Percentiles rank a stretch among this genome's conserved stretches.
Conservation (phyloP, 2,797 vertebrate species). For the Buphagus erythrorhynchus region DNA sequence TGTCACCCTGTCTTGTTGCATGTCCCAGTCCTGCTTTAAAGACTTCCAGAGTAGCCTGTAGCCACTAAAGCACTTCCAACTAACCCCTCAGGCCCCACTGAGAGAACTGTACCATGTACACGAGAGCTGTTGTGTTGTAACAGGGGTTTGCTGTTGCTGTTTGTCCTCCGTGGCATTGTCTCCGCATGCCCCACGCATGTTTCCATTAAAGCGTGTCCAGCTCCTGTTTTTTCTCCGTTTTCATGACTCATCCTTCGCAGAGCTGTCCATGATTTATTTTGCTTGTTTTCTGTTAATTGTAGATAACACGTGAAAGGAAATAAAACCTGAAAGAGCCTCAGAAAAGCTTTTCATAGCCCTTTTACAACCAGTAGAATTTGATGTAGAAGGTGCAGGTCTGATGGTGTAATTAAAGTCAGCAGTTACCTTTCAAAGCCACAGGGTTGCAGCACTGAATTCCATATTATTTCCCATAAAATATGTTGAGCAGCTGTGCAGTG, state of each 20-base stretch:
- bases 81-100: conserved; percentile 65
- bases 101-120: conserved; percentile 13
- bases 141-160: conserved; percentile 74
- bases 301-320: conserved; percentile 74
- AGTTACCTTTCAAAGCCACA: conserved; percentile 2
- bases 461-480: neutral
- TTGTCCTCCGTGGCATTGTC: conserved; percentile 71
- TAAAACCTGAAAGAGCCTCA: conserved; percentile 56
- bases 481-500: neutral
- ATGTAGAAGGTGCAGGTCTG: neutral
- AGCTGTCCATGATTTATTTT: conserved; percentile 76
- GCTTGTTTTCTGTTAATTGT: conserved; percentile 75
- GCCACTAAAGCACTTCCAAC: conserved; percentile 74
- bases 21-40: conserved; percentile 66
- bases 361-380: neutral
- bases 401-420: neutral
- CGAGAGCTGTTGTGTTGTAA: conserved; percentile 69
- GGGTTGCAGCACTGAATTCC: conserved; percentile 60
- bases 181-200: conserved; percentile 80
- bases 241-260: conserved; percentile 70
- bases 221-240: conserved; percentile 73
- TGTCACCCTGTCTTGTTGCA: conserved; percentile 70
- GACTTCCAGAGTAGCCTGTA: conserved; percentile 39
- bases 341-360: conserved; percentile 50
- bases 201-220: conserved; percentile 79